Evolutionary conservation across 2,888 invertebrate species (phyloP).

Genomic region (Dioctria rufipes): DNA sequence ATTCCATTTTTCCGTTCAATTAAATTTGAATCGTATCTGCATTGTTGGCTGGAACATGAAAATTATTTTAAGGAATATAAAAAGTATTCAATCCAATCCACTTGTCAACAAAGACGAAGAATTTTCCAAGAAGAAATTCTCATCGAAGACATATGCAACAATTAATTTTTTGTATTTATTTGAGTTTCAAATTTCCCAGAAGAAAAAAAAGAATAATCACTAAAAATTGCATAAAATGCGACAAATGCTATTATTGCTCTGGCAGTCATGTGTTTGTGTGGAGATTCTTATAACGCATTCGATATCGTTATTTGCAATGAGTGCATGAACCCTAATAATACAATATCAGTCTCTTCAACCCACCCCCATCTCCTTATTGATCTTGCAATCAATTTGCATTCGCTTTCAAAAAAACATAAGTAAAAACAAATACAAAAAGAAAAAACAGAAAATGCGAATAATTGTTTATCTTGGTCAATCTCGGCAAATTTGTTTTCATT

Average conservation of each 20-base stretch:
- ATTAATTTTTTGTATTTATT: background rate
- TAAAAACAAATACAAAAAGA: no score
- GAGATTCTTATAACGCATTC: background rate
- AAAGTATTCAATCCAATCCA: background rate
- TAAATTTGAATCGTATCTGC: slow-evolving; percentile 37
- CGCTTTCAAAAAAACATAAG: background rate
- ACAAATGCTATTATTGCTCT: slow-evolving; percentile 19
- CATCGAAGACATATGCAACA: slow-evolving; percentile 4
- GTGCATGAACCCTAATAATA: slow-evolving; percentile 38
- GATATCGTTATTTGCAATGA: slow-evolving; percentile 26
- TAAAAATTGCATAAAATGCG: background rate
- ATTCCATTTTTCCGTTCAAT: slow-evolving; percentile 33
- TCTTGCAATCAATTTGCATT: slow-evolving; percentile 28
- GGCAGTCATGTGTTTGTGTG: background rate
- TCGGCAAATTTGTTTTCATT: slow-evolving; percentile 16
- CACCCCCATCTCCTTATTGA: slow-evolving; percentile 22
- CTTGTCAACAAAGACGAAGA: slow-evolving; percentile 27
- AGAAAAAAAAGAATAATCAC: background rate
- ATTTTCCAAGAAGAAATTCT: slow-evolving; percentile 13
- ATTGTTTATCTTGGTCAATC: slow-evolving; percentile 24
- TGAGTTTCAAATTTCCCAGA: background rate
- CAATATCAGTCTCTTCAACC: slow-evolving; percentile 1
- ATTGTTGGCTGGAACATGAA: slow-evolving; percentile 15
- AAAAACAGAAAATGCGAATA: background rate
- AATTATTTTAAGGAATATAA: slow-evolving; percentile 9